Evolutionary conservation across 2,888 invertebrate genomes (phyloP), one percentile per base, ranked within the genome.

Genomic region (Dendrolimus houi): DNA sequence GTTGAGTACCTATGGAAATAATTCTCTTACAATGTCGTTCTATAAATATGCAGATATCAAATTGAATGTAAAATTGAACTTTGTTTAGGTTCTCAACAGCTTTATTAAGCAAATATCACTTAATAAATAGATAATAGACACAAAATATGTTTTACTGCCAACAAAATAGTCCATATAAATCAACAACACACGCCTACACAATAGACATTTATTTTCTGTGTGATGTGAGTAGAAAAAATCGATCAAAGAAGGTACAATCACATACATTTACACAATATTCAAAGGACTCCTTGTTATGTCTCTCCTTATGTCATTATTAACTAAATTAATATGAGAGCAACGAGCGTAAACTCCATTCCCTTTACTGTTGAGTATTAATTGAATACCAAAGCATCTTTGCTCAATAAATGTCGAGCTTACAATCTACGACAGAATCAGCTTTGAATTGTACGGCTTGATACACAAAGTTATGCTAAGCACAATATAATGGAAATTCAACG

Each of bases 311-410:
- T 53, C 54, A 58, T 56, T 60, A 60, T 63, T 59, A 64, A 64
- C 61, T 67, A 64, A 68, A 72, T 72, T 68, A 67, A 69, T 69
- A 66, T 64, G 62, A 65, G 64, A 67, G 65, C 62, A 65, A 64
- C 58, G 60, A 61, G 60, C 60, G 54, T 61, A 64, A 67, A 64
- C 64, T 57, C 63, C 58, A 59, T 62, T 61, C 57, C 61, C 40
- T 29, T 54, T 62, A 65, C 61, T 64, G 66, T 64, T 58, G 59
- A 53, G 62, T 64, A 61, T 64, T 65, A 71, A 74, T 74, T 70
- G 64, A 68, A 70, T 71, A 69, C 64, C 62, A 67, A 64, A 66
- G 62, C 42, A 52, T 55, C 52, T 53, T 52, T 54, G 55, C 53
- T 52, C 53, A 47, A 47, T 53, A 8, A 55, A 59, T 53, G 7